A percentile compares a stretch with the other conserved stretches of the same genome.
These are phyloP conservation scores for Ellobius talpinus DNA, from an alignment of 2,113 vertebrate species.

Conservation along the genomic window DNA sequence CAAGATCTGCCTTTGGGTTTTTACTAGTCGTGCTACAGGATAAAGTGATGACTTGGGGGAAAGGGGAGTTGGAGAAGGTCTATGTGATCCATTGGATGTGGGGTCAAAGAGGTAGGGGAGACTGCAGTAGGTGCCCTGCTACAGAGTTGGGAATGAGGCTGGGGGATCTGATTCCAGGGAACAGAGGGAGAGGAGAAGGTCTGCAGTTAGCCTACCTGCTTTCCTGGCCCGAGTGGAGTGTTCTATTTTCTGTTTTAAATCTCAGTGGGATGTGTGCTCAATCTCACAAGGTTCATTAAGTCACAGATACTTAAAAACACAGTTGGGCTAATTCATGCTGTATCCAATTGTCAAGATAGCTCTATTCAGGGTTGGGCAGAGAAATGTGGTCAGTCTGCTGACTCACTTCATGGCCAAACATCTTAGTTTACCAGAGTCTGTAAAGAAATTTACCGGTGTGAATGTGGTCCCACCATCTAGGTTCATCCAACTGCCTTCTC, in stretches of 20 bases:
- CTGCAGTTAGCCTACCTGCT: not conserved
- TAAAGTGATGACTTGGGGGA: not conserved
- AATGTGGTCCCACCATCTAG: not conserved
- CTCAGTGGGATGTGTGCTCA: conserved; percentile 62
- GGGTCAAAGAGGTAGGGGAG: not conserved
- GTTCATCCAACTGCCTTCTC: conserved; percentile 42
- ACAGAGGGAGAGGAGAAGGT: not conserved
- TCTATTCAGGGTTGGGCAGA: not conserved
- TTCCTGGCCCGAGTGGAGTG: not conserved
- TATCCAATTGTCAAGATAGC: conserved; percentile 18
- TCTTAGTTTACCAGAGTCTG: not conserved
- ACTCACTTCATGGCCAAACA: not conserved
- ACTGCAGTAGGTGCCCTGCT: not conserved
- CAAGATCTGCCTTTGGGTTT: no score
- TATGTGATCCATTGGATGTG: not conserved
- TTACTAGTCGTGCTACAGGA: not conserved
- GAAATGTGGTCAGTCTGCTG: not conserved
- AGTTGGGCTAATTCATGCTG: conserved; percentile 38
- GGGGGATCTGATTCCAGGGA: not conserved
- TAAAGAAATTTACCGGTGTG: not conserved
- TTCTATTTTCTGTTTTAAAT: conserved; percentile 70
- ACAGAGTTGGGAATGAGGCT: not conserved
- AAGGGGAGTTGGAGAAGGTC: not conserved
- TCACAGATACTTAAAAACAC: conserved; percentile 37
- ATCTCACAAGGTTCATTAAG: conserved; percentile 75